phyloP scores from a whole-genome alignment of 2,797 vertebrate species.

The Hydrocynus forskahlii region DNA sequence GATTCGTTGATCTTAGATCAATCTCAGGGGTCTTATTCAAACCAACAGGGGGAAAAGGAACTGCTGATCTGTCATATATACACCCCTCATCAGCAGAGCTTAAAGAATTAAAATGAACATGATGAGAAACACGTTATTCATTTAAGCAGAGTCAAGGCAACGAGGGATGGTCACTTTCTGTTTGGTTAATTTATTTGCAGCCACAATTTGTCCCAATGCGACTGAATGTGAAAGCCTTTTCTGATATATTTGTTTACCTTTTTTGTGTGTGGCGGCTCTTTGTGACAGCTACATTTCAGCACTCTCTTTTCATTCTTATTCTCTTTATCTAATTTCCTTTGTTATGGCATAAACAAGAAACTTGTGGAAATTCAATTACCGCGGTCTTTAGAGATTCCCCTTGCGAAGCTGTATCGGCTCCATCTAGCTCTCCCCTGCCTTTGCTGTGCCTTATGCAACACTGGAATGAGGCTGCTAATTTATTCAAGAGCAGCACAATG shows the following conservation, averaged over 20 bases:
- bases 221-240: slow-evolving; percentile 63
- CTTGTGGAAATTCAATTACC: slow-evolving; percentile 75
- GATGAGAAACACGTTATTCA: slow-evolving; percentile 50
- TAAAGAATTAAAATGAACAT: slow-evolving; percentile 57
- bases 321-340: slow-evolving; percentile 78
- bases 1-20: slow-evolving; percentile 36
- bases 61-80: slow-evolving; percentile 39
- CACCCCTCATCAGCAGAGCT: slow-evolving; percentile 56
- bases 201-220: slow-evolving; percentile 59
- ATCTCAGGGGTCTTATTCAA: slow-evolving; percentile 28
- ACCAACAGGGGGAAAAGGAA: slow-evolving; percentile 35
- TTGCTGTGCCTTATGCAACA: slow-evolving; percentile 39
- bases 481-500: slow-evolving; percentile 71
- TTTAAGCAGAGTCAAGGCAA: slow-evolving; percentile 57
- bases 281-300: slow-evolving; percentile 71
- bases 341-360: slow-evolving; percentile 75
- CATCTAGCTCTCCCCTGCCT: slow-evolving; percentile 54
- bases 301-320: slow-evolving; percentile 48
- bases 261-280: slow-evolving; percentile 55
- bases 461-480: slow-evolving; percentile 68
- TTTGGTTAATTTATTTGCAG: slow-evolving; percentile 56
- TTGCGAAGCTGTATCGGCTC: slow-evolving; percentile 68
- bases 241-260: slow-evolving; percentile 67
- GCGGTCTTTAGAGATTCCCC: slow-evolving; percentile 72
- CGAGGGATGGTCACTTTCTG: slow-evolving; percentile 49